A percentile compares a stretch with the other conserved stretches of the same genome.
These are phyloP conservation scores for Diarsia rubi DNA, from an alignment of 2,888 invertebrate genomes.

Conservation along the genomic window DNA sequence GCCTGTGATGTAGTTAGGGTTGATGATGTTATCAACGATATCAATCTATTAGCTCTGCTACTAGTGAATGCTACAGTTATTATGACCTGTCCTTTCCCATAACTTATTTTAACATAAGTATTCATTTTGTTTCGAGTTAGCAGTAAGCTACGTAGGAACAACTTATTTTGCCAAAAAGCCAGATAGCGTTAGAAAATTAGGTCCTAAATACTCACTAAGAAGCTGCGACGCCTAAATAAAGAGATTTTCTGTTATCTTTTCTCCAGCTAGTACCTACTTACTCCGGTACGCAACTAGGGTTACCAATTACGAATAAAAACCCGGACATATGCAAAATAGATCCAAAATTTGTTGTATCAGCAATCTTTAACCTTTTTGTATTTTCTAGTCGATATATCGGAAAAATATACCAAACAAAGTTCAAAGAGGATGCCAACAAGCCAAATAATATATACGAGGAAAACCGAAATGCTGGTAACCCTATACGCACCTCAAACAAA, in stretches of 20 bases:
- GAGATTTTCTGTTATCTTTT: conserved; percentile 41
- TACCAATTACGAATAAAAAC: neutral
- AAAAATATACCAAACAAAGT: neutral
- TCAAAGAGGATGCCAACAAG: neutral
- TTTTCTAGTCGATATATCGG: neutral
- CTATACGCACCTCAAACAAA: conserved; percentile 30
- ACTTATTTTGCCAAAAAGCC: neutral
- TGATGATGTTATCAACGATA: no score
- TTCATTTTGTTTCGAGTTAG: neutral
- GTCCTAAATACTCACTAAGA: conserved; percentile 10
- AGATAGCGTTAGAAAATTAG: conserved; percentile 23
- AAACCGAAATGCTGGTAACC: neutral
- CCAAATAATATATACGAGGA: neutral
- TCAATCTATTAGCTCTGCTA: no score
- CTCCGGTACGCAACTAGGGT: conserved; percentile 8
- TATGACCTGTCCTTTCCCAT: no score
- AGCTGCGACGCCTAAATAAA: conserved; percentile 26
- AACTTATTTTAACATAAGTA: no score
- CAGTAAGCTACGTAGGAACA: neutral
- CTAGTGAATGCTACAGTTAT: no score
- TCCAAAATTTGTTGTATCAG: neutral
- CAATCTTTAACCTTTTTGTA: neutral
- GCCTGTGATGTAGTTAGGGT: no score
- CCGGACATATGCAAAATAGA: neutral
- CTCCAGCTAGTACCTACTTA: conserved; percentile 8